Evolutionary conservation across 2,888 invertebrate genomes (phyloP).

Genomic region (Ditula angustiorana): DNA sequence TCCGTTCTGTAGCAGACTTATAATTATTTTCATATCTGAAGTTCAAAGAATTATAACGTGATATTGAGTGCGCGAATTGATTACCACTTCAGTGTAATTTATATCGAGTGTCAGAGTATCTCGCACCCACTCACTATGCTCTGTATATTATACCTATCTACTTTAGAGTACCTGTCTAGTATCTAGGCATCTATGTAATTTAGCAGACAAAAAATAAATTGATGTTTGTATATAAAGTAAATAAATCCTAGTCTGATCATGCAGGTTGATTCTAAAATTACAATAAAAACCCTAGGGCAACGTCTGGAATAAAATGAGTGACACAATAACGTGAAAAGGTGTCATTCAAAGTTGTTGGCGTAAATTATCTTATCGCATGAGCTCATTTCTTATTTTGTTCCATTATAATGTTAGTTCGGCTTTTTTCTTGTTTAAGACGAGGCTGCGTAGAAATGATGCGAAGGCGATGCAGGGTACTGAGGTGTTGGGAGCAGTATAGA

Average conservation of each 20-base stretch:
- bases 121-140: background rate
- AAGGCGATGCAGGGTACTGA: too few relatives aligned
- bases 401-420: background rate
- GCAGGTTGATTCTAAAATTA: background rate
- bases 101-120: conserved; percentile 23
- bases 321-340: conserved; percentile 12
- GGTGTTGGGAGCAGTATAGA: too few relatives aligned
- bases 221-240: too few relatives aligned
- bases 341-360: conserved; percentile 28
- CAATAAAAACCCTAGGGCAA: background rate
- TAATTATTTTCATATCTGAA: conserved; percentile 12
- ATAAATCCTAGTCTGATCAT: too few relatives aligned
- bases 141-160: background rate
- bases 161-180: background rate
- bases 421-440: conserved; percentile 5
- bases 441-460: too few relatives aligned
- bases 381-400: conserved; percentile 34
- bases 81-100: conserved; percentile 22
- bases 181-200: background rate
- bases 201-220: too few relatives aligned
- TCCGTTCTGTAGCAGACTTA: background rate
- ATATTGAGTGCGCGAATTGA: conserved; percentile 14
- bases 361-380: conserved; percentile 36
- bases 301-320: background rate
- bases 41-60: background rate